These are phyloP conservation scores for Oophaga pumilio DNA, from an alignment of 2,113 vertebrate species.

Conservation along the genomic window DNA sequence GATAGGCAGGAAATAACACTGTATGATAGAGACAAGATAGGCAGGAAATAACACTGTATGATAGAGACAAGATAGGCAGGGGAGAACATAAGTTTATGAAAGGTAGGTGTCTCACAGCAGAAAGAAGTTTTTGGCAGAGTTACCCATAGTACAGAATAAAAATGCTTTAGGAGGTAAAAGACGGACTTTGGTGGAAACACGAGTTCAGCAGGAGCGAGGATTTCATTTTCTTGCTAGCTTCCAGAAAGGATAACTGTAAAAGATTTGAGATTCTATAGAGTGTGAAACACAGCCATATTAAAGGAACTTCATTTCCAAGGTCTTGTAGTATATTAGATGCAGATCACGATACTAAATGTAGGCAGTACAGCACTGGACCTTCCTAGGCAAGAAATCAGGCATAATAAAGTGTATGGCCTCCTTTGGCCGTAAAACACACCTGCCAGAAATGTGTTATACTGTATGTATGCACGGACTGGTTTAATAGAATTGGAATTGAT, in stretches of 20 bases:
- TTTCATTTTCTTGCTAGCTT: background rate
- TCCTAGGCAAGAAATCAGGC: background rate
- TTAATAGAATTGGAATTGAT: background rate
- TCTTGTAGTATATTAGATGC: background rate
- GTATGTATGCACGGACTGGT: background rate
- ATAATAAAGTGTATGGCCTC: background rate
- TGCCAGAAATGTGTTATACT: background rate
- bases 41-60: background rate
- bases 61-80: background rate
- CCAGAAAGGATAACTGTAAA: background rate
- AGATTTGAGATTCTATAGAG: too few species aligned
- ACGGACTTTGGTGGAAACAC: too few species aligned
- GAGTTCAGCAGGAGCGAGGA: background rate
- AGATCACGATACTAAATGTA: too few species aligned
- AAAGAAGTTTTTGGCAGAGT: background rate
- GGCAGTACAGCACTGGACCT: background rate
- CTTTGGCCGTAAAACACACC: background rate
- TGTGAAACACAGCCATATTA: too few species aligned
- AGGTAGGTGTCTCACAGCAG: background rate
- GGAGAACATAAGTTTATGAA: background rate
- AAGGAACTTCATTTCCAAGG: too few species aligned
- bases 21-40: background rate
- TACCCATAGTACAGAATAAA: background rate
- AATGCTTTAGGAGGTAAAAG: background rate
- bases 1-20: background rate